Percentiles rank a stretch among this genome's conserved stretches.
Conservation (phyloP, 2,888 invertebrate species). For the Epinotia bilunana region DNA sequence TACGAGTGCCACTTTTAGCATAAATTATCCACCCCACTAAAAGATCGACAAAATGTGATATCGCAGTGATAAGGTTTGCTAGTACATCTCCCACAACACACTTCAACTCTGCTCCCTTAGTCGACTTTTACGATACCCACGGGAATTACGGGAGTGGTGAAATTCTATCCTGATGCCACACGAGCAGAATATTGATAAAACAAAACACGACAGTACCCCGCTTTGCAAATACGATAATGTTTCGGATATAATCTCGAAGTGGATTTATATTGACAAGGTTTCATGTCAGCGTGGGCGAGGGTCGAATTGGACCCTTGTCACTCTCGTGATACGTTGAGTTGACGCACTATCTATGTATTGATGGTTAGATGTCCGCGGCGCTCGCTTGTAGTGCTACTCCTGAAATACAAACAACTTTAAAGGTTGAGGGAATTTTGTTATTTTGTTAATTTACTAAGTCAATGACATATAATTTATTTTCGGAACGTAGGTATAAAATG, state of each 20-base stretch:
- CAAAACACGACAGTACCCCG: not conserved
- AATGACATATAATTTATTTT: no score
- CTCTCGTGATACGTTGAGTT: conserved; percentile 26
- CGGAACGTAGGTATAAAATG: no score
- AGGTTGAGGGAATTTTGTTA: not conserved
- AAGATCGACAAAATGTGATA: no score
- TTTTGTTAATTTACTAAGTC: no score
- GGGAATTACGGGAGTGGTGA: no score
- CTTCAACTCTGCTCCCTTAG: no score
- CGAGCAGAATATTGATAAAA: not conserved
- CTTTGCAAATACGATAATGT: conserved; percentile 29
- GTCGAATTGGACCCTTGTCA: conserved; percentile 41
- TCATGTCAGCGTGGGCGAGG: conserved; percentile 24
- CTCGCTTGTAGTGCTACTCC: not conserved
- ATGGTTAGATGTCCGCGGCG: not conserved
- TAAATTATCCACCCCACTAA: no score
- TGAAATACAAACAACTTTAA: not conserved
- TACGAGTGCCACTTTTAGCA: no score
- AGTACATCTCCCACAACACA: no score
- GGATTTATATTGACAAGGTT: conserved; percentile 41
- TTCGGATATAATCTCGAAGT: conserved; percentile 31
- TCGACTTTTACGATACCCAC: no score
- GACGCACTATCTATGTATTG: conserved; percentile 27
- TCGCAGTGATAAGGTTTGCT: no score
- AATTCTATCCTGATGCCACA: no score